phyloP scores from a whole-genome alignment of 2,113 vertebrate species.

The Puma concolor region DNA sequence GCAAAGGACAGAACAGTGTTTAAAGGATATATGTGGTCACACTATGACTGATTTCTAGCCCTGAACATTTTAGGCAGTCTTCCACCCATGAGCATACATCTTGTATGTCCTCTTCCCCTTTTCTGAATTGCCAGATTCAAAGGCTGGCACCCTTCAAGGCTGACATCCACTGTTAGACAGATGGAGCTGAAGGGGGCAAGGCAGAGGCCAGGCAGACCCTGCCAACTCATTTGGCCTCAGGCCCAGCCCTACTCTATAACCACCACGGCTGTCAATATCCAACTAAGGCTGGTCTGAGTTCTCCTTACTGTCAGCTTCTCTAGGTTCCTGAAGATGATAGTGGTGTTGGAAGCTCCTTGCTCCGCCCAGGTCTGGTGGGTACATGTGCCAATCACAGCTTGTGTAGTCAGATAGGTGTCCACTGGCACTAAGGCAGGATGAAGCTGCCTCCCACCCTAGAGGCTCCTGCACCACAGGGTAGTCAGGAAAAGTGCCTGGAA shows the following conservation, averaged over 20 bases:
- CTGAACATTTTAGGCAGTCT: background rate
- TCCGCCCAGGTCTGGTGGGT: background rate
- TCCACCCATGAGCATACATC: slow-evolving; percentile 1
- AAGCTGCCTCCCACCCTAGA: background rate
- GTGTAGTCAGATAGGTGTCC: background rate
- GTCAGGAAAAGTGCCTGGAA: slow-evolving; percentile 23
- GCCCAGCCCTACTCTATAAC: slow-evolving; percentile 56
- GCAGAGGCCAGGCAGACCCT: slow-evolving; percentile 72
- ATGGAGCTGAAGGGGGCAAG: slow-evolving; percentile 73
- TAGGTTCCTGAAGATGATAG: slow-evolving; percentile 40
- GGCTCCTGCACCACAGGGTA: background rate
- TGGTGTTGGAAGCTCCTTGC: background rate
- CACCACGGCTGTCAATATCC: slow-evolving; percentile 35
- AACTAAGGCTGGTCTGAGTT: background rate
- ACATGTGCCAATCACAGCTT: slow-evolving; percentile 4
- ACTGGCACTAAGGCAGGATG: background rate
- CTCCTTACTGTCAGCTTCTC: slow-evolving; percentile 27
- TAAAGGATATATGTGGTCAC: background rate
- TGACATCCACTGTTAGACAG: slow-evolving; percentile 73
- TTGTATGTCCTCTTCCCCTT: slow-evolving; percentile 31
- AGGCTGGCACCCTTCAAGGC: slow-evolving; percentile 65
- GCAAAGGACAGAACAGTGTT: background rate
- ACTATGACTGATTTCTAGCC: background rate
- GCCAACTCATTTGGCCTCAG: slow-evolving; percentile 77
- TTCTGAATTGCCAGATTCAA: slow-evolving; percentile 51